Evolutionary conservation across 2,797 vertebrate species (phyloP), one percentile per base, ranked within the genome.

Genomic region (Oophaga sylvatica): DNA sequence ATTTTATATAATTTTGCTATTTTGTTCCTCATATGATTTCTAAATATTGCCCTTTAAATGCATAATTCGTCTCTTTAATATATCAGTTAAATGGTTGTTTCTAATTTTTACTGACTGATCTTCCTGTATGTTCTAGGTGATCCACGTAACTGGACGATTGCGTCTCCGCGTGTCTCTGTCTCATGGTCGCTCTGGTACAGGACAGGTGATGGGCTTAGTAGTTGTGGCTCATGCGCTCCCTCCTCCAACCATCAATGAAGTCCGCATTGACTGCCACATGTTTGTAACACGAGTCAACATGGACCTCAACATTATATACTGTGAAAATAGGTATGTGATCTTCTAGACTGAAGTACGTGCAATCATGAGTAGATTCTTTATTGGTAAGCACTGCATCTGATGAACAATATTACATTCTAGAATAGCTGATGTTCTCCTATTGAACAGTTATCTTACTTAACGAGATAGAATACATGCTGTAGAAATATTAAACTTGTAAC

Each of bases 281-380:
- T 99, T 99, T 89, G 98, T 99, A 91, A 99, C 98, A 77, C 95
- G 98, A 65, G 98, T 99, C 94, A 99, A 99, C 95, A 98, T 99
- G 98, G 98, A 99, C 96, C 97, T 99, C 91, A 99, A 99, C 96
- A 98, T 99, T 89, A 93, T 99, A 94, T 99, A 98, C 97, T 99
- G 98, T 94, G 98, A 99, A 95, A 99, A 99, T 96, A 98, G 98
- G 98, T 99, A 96, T 89, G 91, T 29, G 3, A 45, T 41, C 8
- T 77, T 26, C 8, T 56, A 68, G 65, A 59, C 6, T 56, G 13
- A 31, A n/a, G 9, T 9, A 6, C 48, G n/a, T 7, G 19, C 17
- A 80, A 20, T 10, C 3, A 35, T 31, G 31, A 41, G 60, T 57
- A n/a, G 7, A 45, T 45, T 20, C 13, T 45, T 3, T 73, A 41